A percentile compares a stretch with the other conserved stretches of the same genome.
These are phyloP conservation scores for Prochilodus magdalenae DNA, from an alignment of 2,113 vertebrate species.

Conservation along the genomic window DNA sequence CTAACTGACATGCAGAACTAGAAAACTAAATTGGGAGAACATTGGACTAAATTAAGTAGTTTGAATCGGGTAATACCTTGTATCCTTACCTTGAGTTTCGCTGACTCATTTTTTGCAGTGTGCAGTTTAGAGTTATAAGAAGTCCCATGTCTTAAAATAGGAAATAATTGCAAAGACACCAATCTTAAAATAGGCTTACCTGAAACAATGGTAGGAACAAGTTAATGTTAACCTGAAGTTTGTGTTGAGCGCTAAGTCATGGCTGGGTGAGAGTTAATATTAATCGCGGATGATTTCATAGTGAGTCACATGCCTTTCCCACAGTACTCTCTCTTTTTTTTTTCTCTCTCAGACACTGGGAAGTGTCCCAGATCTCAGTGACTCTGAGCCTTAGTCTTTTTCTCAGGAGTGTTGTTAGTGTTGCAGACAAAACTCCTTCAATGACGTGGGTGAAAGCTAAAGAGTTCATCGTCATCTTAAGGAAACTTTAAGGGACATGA, in stretches of 20 bases:
- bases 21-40: too few relatives aligned
- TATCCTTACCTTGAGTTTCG: too few relatives aligned
- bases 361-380: background rate
- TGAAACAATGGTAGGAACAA: background rate
- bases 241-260: background rate
- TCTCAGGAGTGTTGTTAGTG: background rate
- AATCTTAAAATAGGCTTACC: background rate
- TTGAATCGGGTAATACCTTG: too few relatives aligned
- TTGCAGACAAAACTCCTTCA: background rate
- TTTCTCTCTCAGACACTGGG: background rate
- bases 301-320: constrained; percentile 15
- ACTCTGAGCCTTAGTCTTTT: background rate
- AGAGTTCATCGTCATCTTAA: background rate
- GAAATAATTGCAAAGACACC: too few relatives aligned
- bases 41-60: too few relatives aligned
- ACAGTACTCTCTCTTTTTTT: background rate
- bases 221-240: background rate
- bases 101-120: background rate
- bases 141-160: too few relatives aligned
- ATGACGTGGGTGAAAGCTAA: constrained; percentile 16
- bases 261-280: background rate
- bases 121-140: background rate
- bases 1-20: too few relatives aligned
- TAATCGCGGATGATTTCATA: background rate
- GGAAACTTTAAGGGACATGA: background rate